phyloP scores from a whole-genome alignment of 2,888 invertebrate species.

The Crocallis elinguaria region DNA sequence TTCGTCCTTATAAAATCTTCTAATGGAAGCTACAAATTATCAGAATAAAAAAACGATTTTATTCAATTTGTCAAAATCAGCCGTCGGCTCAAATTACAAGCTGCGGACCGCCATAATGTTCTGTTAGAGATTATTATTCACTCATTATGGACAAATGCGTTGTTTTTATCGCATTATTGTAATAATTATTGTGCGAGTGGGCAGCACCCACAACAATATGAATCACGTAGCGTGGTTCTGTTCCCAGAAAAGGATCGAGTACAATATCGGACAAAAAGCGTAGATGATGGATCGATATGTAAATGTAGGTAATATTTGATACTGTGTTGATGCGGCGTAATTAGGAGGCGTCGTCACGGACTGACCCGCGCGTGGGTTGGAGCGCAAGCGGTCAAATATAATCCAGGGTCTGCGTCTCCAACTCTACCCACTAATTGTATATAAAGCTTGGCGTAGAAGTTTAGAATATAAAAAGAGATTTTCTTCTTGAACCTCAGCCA shows the following conservation, averaged over 20 bases:
- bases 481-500: no score
- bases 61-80: conserved; percentile 42
- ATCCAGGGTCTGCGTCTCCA: neutral
- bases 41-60: conserved; percentile 28
- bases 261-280: conserved; percentile 35
- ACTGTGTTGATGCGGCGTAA: conserved; percentile 46
- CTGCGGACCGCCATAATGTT: conserved; percentile 32
- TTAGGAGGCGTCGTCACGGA: conserved; percentile 37
- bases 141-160: conserved; percentile 41
- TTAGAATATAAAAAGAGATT: no score
- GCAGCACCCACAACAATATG: conserved; percentile 53
- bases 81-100: conserved; percentile 36
- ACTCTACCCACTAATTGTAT: neutral
- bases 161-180: conserved; percentile 51
- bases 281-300: conserved; percentile 41
- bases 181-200: conserved; percentile 50
- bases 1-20: conserved; percentile 11
- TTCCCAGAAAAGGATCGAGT: conserved; percentile 37
- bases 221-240: conserved; percentile 37
- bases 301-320: conserved; percentile 29
- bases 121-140: conserved; percentile 37
- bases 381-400: neutral
- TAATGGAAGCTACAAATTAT: conserved; percentile 28
- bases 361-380: conserved; percentile 7
- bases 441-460: no score